Percentiles rank a stretch among this genome's conserved stretches.
Conservation (phyloP, 2,888 invertebrate genomes). For the Xylota sylvarum region DNA sequence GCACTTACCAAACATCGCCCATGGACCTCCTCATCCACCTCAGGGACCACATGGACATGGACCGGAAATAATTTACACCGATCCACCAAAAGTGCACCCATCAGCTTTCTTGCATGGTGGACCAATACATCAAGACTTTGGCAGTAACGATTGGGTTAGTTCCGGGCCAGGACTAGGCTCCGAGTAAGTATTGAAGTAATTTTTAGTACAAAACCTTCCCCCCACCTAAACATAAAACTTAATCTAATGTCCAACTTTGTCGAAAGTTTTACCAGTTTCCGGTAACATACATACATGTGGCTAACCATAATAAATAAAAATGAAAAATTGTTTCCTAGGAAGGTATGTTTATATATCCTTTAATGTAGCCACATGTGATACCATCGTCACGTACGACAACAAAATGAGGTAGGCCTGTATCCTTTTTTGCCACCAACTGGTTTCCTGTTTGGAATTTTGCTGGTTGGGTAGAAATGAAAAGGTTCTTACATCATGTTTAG, state of each 20-base stretch:
- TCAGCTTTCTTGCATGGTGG: constrained; percentile 82
- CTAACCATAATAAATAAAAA: constrained; percentile 2
- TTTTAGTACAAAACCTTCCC: not conserved
- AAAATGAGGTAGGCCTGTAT: not conserved
- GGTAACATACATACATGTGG: not conserved
- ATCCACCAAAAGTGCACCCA: constrained; percentile 83
- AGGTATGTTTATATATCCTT: not conserved
- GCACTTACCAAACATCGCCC: constrained; percentile 48
- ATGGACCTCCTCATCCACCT: constrained; percentile 37
- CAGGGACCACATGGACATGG: constrained; percentile 69
- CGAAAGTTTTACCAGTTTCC: not conserved
- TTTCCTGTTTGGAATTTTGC: not conserved
- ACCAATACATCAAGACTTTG: constrained; percentile 81
- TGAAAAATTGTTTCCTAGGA: not conserved
- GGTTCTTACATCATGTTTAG: not conserved
- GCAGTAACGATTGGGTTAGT: constrained; percentile 86
- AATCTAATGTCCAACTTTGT: not conserved
- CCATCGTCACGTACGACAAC: constrained; percentile 1
- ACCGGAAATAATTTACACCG: constrained; percentile 83
- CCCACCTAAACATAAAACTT: not conserved
- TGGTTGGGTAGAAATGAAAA: not conserved
- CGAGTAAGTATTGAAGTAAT: constrained; percentile 85
- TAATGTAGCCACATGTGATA: not conserved
- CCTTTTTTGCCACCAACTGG: not conserved
- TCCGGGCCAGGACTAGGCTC: constrained; percentile 88